Percentiles rank a stretch among this genome's conserved stretches.
Evolutionary conservation across 92 coral and sea anemone genomes (phyloP).

Genomic region (Phenganax stokvisi): DNA sequence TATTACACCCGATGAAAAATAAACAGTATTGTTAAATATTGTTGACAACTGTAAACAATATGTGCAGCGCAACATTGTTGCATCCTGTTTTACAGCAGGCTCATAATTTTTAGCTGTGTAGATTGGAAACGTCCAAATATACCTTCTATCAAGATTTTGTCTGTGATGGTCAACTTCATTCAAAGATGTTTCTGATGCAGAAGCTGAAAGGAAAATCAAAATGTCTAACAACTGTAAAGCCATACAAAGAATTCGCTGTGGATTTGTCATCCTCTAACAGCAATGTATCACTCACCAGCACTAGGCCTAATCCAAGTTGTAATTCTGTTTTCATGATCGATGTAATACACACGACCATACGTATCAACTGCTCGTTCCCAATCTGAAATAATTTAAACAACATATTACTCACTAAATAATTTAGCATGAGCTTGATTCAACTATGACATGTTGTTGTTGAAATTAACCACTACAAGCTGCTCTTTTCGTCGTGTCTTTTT

Average conservation of each 20-base stretch:
- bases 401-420: background rate
- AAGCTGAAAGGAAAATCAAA: slow-evolving; percentile 48
- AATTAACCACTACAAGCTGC: no score
- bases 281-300: slow-evolving; percentile 50
- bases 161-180: slow-evolving; percentile 93
- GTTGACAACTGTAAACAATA: no score
- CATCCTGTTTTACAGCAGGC: no score
- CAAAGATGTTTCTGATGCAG: slow-evolving; percentile 79
- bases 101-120: no score
- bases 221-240: no score
- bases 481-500: background rate
- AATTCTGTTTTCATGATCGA: slow-evolving; percentile 83
- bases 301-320: slow-evolving; percentile 92
- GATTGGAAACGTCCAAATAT: background rate
- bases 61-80: no score
- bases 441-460: no score
- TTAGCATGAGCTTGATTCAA: background rate
- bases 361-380: slow-evolving; percentile 99
- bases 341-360: slow-evolving; percentile 89
- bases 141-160: slow-evolving; percentile 95
- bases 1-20: no score
- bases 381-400: slow-evolving; percentile 49
- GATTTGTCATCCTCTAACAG: background rate
- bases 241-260: background rate
- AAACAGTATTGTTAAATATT: no score